These are phyloP conservation scores for Drosophila navojoa DNA, from an alignment of 1,140 invertebrate genomes.

Conservation along the genomic window DNA sequence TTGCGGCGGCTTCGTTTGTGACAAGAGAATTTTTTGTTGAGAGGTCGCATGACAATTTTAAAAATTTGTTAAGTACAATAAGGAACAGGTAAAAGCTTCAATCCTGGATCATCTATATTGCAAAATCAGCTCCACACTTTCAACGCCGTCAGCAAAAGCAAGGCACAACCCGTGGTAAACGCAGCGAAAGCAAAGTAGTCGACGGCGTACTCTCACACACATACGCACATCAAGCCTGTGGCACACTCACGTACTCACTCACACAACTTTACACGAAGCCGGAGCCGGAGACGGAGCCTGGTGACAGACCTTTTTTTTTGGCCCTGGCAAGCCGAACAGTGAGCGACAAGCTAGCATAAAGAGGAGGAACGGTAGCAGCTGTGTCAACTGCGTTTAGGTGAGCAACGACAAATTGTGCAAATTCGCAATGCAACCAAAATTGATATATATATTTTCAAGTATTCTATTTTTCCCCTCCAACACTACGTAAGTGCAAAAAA, in stretches of 20 bases:
- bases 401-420: slow-evolving; percentile 64
- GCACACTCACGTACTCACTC: neutral
- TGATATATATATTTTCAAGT: slow-evolving; percentile 79
- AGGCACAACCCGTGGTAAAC: neutral
- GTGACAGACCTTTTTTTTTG: slow-evolving; percentile 4
- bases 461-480: slow-evolving; percentile 81
- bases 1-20: slow-evolving; percentile 40
- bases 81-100: slow-evolving; percentile 32
- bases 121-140: neutral
- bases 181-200: slow-evolving; percentile 21
- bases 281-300: slow-evolving; percentile 37
- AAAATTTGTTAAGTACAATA: slow-evolving; percentile 10
- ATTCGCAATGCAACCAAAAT: slow-evolving; percentile 65
- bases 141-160: neutral
- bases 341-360: neutral
- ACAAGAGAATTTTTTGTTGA: slow-evolving; percentile 24
- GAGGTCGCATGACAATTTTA: neutral
- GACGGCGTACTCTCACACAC: slow-evolving; percentile 8
- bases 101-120: neutral
- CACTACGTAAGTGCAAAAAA: slow-evolving; percentile 61
- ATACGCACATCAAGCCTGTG: slow-evolving; percentile 9
- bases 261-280: slow-evolving; percentile 31
- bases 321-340: neutral
- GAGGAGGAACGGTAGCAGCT: slow-evolving; percentile 25
- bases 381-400: slow-evolving; percentile 55